Evolutionary conservation across 2,888 invertebrate genomes (phyloP), one percentile per base, ranked within the genome.

Genomic region (Erebia epiphron): DNA sequence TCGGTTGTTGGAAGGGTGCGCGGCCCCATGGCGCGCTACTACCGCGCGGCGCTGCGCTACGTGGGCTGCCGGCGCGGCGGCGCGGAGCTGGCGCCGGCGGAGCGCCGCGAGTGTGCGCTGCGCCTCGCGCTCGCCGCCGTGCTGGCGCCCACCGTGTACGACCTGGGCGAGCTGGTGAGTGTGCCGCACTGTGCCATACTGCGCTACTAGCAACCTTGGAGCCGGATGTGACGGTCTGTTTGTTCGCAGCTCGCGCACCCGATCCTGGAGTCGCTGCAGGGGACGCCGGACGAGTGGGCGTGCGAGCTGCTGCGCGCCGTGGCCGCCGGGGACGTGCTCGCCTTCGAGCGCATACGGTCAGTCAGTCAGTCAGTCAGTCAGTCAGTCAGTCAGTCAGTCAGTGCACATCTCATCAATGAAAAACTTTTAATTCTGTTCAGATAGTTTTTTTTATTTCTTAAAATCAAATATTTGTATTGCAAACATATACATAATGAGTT

Each of bases 11-110:
- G 4, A 78, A 94, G 95, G 75, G 94, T 96, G 43, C 95, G 96
- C 80, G 98, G 98, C 0, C 97, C 98, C 79, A 98, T 99, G 91
- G 97, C 98, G 1, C 97, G 97, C 78, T 99, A 99, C 94, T 99
- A 99, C 91, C 96, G 98, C 72, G 97, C 98, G 73, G 98, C 99
- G 11, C 94, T 99, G 13, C 96, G 98, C 83, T 96, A 96, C 83
- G 90, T 96, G 76, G 95, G 95, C 41, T 91, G 93, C 81, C 79
- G 83, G 52, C 78, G 77, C 50, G 91, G 90, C 13, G 91, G 92
- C 13, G 87, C 82, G 0, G 76, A 54, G 0, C 81, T 92, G 52
- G 82, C 83, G 35, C 71, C 71, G 0, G 71, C 74, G 0, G 89
- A 90, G 79, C 79, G 92, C 0, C 80, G 87, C 4, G 84, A 84